Percentiles rank a stretch among this genome's conserved stretches.
Evolutionary conservation across 2,113 vertebrate species (phyloP).

Genomic region (Cavia porcellus): DNA sequence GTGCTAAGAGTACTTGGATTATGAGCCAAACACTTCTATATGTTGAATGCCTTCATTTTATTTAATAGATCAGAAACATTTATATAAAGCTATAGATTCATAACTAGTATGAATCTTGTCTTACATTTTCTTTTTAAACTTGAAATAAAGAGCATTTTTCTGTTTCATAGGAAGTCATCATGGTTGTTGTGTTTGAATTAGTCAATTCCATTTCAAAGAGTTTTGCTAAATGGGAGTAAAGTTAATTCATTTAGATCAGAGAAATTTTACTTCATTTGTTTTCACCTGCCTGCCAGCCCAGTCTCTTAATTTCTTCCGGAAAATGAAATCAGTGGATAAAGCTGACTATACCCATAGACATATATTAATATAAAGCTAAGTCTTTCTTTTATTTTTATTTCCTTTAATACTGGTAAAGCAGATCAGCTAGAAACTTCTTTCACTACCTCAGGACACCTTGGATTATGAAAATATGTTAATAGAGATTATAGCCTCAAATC

Average conservation of each 20-base stretch:
- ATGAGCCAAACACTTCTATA: background rate
- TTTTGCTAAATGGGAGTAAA: background rate
- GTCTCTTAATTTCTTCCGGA: background rate
- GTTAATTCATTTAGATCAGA: background rate
- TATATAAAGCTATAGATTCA: background rate
- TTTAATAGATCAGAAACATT: background rate
- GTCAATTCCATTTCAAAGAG: background rate
- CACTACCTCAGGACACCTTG: background rate
- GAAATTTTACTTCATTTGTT: background rate
- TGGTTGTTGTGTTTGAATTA: background rate
- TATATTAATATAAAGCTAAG: background rate
- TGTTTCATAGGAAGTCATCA: background rate
- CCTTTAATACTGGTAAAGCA: background rate
- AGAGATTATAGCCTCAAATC: background rate
- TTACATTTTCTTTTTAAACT: background rate
- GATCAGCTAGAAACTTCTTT: background rate
- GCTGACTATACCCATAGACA: background rate
- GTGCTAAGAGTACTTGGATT: background rate
- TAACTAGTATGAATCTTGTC: background rate
- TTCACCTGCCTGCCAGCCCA: background rate
- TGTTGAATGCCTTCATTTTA: background rate
- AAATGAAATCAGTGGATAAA: constrained; percentile 18
- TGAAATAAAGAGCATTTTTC: background rate
- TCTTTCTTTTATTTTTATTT: background rate
- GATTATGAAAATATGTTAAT: background rate